Evolutionary conservation across 2,113 vertebrate species (phyloP), one percentile per base, ranked within the genome.

Genomic region (Corynorhinus townsendii): DNA sequence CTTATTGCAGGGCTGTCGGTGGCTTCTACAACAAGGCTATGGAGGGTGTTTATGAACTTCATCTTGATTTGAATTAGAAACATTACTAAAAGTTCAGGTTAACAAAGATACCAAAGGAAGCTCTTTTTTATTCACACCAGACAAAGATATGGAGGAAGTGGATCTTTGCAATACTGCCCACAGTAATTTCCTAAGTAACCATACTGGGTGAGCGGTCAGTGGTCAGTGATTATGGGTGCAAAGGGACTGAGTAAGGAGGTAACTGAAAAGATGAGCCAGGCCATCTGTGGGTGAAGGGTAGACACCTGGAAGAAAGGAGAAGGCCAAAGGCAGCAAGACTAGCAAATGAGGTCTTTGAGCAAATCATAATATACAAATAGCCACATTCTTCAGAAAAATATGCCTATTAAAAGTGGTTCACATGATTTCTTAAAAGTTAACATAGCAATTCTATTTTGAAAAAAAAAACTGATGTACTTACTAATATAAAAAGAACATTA

Each of bases 401-500:
- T 7, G 12, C 59, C 72, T 84, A 69, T 85, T 26, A 30, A 68
- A 93, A 69, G 28, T 56, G 81, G n/a, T 68, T 91, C 66, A 52
- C 43, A 28, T 16, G 10, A 73, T 16, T 59, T 89, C 94, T 82
- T 16, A 49, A 30, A 87, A 68, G 33, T 68, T 38, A 89, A 88
- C 62, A 71, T 45, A 59, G 24, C 35, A 59, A 86, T 95, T 79
- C 64, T 91, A 54, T 91, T 88, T 28, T 38, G n/a, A 56, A 54
- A 72, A 45, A 45, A 64, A 91, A 89, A 96, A 38, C 28, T 47
- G 17, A 59, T 80, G 59, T 79, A 62, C 40, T 95, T 83, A 54
- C 69, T 87, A 86, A 91, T 86, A 9, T 86, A 86, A 93, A 93
- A 89, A 90, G 81, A 95, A 93, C 80, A 92, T 88, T 90, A 72